These are phyloP conservation scores for Semotilus atromaculatus DNA, from an alignment of 2,797 vertebrate genomes.

Conservation along the genomic window DNA sequence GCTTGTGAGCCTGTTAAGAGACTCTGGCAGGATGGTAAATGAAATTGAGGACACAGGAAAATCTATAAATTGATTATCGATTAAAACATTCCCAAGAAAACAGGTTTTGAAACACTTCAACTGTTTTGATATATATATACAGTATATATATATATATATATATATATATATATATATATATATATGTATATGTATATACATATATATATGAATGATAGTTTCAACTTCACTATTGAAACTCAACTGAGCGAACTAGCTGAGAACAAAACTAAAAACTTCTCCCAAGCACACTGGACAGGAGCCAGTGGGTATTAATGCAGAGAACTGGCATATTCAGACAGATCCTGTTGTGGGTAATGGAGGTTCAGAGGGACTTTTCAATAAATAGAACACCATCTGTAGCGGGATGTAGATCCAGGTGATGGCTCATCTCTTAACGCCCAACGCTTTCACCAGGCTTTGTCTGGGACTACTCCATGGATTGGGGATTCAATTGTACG, in stretches of 20 bases:
- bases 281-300: not conserved
- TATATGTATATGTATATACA: no score
- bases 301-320: slow-evolving; percentile 11
- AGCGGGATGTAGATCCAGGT: slow-evolving; percentile 49
- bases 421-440: slow-evolving; percentile 41
- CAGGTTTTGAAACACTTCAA: not conserved
- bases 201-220: not conserved
- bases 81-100: not conserved
- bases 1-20: not conserved
- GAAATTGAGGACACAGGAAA: not conserved
- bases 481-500: slow-evolving; percentile 16
- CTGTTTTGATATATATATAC: no score
- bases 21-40: not conserved
- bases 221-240: not conserved
- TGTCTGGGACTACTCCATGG: slow-evolving; percentile 23
- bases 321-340: slow-evolving; percentile 39
- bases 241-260: not conserved
- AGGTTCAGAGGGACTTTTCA: slow-evolving; percentile 48
- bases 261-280: slow-evolving; percentile 5
- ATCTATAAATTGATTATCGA: not conserved
- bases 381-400: slow-evolving; percentile 64
- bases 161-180: no score
- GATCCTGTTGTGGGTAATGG: slow-evolving; percentile 18
- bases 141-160: no score
- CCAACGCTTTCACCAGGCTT: slow-evolving; percentile 28